A percentile compares a stretch with the other conserved stretches of the same genome.
These are phyloP conservation scores for Andrena haemorrhoa DNA, from an alignment of 2,888 invertebrate genomes.

Conservation along the genomic window DNA sequence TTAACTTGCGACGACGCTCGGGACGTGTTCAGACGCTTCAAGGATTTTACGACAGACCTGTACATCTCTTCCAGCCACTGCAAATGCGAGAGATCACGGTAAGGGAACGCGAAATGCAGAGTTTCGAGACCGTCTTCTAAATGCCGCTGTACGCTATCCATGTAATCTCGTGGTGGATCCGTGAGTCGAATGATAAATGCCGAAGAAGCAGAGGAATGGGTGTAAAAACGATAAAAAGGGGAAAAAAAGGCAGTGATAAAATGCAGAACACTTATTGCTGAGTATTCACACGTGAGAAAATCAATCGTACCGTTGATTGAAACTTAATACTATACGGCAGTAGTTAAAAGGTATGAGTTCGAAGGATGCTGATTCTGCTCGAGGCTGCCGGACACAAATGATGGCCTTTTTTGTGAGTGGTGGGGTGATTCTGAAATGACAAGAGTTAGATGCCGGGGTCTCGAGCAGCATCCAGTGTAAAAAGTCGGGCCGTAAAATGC, in stretches of 20 bases:
- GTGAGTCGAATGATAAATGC: background rate
- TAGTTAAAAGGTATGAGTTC: background rate
- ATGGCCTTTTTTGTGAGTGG: background rate
- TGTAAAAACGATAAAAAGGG: background rate
- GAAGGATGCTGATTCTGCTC: background rate
- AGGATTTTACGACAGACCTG: too few relatives aligned
- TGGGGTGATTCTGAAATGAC: background rate
- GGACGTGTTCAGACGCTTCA: too few relatives aligned
- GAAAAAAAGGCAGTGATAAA: slow-evolving; percentile 12
- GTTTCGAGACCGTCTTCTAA: background rate
- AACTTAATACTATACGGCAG: slow-evolving; percentile 23
- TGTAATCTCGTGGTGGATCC: too few relatives aligned
- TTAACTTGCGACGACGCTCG: too few relatives aligned
- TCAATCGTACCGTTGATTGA: background rate
- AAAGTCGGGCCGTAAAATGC: background rate
- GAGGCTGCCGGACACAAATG: background rate
- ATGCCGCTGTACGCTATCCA: background rate
- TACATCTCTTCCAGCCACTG: too few relatives aligned
- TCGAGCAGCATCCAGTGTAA: background rate
- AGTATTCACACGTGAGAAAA: slow-evolving; percentile 16
- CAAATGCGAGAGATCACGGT: too few relatives aligned
- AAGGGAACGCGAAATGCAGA: background rate
- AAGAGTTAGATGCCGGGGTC: background rate
- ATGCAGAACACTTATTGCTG: slow-evolving; percentile 16
- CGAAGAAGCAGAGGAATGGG: background rate